Evolutionary conservation across 2,113 vertebrate genomes (phyloP), one percentile per base, ranked within the genome.

Genomic region (human): DNA sequence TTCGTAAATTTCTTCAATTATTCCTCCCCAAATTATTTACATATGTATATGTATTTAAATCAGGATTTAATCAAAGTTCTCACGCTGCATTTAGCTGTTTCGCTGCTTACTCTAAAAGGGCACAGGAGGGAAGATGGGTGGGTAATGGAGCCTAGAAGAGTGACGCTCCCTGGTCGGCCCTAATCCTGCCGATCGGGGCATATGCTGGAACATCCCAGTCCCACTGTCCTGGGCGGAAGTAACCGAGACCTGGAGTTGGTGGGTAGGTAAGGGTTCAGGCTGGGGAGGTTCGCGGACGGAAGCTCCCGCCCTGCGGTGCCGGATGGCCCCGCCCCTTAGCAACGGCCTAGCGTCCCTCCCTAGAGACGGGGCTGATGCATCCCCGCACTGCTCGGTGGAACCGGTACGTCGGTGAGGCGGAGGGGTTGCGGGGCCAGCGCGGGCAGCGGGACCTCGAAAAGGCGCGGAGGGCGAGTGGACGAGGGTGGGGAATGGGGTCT

Each of bases 291-390:
- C 10, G 9, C 20, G 12, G 27, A 14, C 64, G 76, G 80, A 96
- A 88, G 43, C 48, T 35, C 35, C 66, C 1, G 3, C 12, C 45
- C 20, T 1, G 11, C 38, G 5, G 43, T 23, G 20, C 55, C 38
- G 2, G 25, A 68, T 90, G 92, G 57, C 72, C 78, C 86, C 50
- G 88, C 91, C 98, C 95, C 95, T 38, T 98, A 91, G 98, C 98
- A 97, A 98, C 98, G 9, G 18, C 25, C 7, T 11, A 20, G 97
- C 91, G 98, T 95, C 94, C 30, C 30, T 81, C 25, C 82, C 23
- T 96, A 76, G 90, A 70, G 86, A 73, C 92, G 0, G 9, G 4
- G 30, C 5, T 1, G 14, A 57, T 1, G 1, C 55, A 82, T 40
- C 1, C 5, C 32, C 0, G 32, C 78, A 7, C 72, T 4, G 32